A percentile compares a stretch with the other conserved stretches of the same genome.
Evolutionary conservation across 1,140 invertebrate genomes (phyloP).

Genomic region (Drosophila bifasciata): DNA sequence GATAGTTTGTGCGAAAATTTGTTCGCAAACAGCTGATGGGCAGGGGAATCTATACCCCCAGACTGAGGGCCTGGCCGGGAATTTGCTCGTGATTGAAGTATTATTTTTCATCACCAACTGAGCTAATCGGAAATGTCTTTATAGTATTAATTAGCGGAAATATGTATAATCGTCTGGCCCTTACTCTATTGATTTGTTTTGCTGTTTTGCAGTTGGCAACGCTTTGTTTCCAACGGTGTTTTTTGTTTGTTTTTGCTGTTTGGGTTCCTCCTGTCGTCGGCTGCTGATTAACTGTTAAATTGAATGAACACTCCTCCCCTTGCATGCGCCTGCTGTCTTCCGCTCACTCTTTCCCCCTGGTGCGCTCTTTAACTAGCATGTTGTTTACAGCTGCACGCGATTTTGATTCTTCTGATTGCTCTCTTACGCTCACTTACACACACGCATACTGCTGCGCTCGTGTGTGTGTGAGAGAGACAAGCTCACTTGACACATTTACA

Average conservation of each 20-base stretch:
- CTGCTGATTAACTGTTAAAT: conserved; percentile 65
- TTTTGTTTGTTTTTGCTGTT: conserved; percentile 21
- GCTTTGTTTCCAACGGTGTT: conserved; percentile 63
- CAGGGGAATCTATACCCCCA: conserved; percentile 28
- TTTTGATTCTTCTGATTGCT: conserved; percentile 49
- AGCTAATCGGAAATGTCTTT: conserved; percentile 24
- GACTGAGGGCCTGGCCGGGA: conserved; percentile 27
- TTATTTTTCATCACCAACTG: conserved; percentile 64
- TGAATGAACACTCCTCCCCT: conserved; percentile 33
- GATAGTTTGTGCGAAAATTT: conserved; percentile 51
- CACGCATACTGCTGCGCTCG: conserved; percentile 1
- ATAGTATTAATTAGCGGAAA: conserved; percentile 22
- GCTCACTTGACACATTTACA: conserved; percentile 60
- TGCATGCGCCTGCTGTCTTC: conserved; percentile 20
- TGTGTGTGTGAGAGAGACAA: conserved; percentile 6
- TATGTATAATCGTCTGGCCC: conserved; percentile 42
- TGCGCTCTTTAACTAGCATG: conserved; percentile 27
- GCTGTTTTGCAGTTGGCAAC: conserved; percentile 18
- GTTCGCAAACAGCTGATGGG: conserved; percentile 50
- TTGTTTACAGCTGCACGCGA: conserved; percentile 60
- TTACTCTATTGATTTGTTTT: conserved; percentile 67
- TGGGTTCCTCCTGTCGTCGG: conserved; percentile 13
- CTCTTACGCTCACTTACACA: conserved; percentile 47
- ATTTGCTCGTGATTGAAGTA: conserved; percentile 44
- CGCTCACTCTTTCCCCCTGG: conserved; percentile 7